Base-by-base conservation (phyloP, 2,888 invertebrate species). In the Hemicrepidius hirtus region DNA sequence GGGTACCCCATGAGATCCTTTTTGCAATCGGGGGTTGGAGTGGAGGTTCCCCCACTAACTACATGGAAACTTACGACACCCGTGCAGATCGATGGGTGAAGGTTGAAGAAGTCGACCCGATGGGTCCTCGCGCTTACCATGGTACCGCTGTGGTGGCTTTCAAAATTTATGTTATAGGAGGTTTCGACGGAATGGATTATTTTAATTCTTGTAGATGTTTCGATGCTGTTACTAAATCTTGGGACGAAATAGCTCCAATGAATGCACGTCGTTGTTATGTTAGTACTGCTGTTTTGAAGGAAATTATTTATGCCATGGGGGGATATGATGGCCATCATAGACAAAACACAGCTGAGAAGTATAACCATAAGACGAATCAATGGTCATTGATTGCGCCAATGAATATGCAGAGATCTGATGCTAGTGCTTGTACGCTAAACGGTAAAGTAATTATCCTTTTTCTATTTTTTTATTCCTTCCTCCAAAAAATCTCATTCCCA, bases 181-280 rank as follows among this genome's bases (percentile, higher is more conserved):
- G 97, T 3, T 97, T 97, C 83, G 95, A 97, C 82, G 97, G 97
- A n/a, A 90, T 92, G 87, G 93, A 94, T 80, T 91, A 91, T 81
- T 92, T 92, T 83, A 92, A 91, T 84, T 91, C 90, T 46, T 91
- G 91, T 74, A 70, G 95, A 7, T 94, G 95, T 79, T 97, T 97
- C 85, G 93, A 97, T 82, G 95, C 96, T 0, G 93, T 94, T 1
- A 90, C 89, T 0, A 97, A 96, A 86, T 87, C 85, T 32, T 98
- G 97, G 97, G 91, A 91, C 57, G 97, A 97, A 88, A 91, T 93
- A 64, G 92, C 96, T 9, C 97, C 97, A 18, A 97, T 97, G 97
- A 95, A 97, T 82, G 92, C 92, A 10, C 91, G 95, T 70, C 90
- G 96, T 64, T 95, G 96, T 84, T 97, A 97, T 84, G 95, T 96